Conservation (phyloP, 2,797 vertebrate species). For the Micromesistius poutassou region DNA sequence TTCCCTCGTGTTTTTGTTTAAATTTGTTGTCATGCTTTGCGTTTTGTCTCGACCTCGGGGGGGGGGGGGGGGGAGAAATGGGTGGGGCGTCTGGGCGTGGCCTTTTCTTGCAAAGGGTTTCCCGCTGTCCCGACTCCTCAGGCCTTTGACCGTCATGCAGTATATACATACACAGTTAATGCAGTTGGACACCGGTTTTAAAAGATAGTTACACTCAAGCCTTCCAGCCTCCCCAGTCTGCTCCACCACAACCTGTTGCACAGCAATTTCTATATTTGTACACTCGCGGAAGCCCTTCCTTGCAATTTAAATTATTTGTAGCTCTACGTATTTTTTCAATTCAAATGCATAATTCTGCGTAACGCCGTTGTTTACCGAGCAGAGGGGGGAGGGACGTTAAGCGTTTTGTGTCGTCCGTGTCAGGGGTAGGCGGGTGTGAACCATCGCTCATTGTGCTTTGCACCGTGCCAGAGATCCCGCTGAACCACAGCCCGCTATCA, state of each 20-base stretch:
- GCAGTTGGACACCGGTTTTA: background rate
- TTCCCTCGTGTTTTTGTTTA: slow-evolving; percentile 63
- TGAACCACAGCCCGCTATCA: slow-evolving; percentile 2
- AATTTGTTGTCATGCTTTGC: slow-evolving; percentile 56
- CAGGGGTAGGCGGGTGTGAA: background rate
- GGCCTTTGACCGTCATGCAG: background rate
- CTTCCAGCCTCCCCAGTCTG: background rate
- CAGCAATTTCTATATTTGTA: slow-evolving; percentile 3
- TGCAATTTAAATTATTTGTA: slow-evolving; percentile 24
- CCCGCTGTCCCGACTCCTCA: background rate
- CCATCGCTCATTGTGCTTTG: background rate
- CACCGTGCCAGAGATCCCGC: slow-evolving; percentile 2
- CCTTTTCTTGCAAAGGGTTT: slow-evolving; percentile 14
- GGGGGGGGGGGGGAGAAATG: too few relatives aligned
- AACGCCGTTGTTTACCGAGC: background rate
- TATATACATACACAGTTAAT: background rate
- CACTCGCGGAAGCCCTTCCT: background rate
- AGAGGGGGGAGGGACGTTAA: background rate
- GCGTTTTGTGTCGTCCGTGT: too few relatives aligned
- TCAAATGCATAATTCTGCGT: slow-evolving; percentile 34
- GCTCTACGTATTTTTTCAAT: slow-evolving; percentile 27
- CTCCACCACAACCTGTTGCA: background rate
- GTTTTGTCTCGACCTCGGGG: slow-evolving; percentile 63
- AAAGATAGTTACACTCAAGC: background rate
- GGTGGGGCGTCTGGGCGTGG: slow-evolving; percentile 21